Percentiles rank a stretch among this genome's conserved stretches.
Evolutionary conservation across 2,797 vertebrate species (phyloP).

Genomic region (Phyllotis vaccarum): DNA sequence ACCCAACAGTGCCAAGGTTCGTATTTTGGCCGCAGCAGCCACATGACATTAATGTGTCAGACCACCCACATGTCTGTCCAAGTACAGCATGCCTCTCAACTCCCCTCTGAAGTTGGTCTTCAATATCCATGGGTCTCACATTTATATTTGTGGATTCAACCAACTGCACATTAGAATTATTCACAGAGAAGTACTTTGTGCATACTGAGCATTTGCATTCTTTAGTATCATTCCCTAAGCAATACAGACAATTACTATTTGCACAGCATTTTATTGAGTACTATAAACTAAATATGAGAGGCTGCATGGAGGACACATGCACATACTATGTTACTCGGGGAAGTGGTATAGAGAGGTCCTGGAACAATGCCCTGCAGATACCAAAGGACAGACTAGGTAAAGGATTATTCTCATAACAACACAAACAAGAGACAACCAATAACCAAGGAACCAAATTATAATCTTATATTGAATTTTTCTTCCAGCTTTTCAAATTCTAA

Average conservation of each 20-base stretch:
- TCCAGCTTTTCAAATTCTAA: slow-evolving; percentile 35
- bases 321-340: background rate
- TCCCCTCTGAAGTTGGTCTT: background rate
- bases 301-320: fast-evolving
- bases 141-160: background rate
- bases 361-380: background rate
- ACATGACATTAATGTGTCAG: fast-evolving
- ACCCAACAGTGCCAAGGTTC: background rate
- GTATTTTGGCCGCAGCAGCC: fast-evolving
- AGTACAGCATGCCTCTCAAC: background rate
- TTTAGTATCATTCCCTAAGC: background rate
- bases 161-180: background rate
- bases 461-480: slow-evolving; percentile 17
- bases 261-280: background rate
- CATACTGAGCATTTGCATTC: background rate
- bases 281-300: background rate
- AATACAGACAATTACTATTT: background rate
- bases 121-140: background rate
- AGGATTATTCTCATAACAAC: background rate
- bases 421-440: background rate
- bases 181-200: background rate
- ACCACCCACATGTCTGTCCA: fast-evolving
- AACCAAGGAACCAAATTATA: background rate
- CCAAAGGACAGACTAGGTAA: too few relatives aligned
- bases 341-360: background rate